Evolutionary conservation across 1,140 invertebrate genomes (phyloP), one percentile per base, ranked within the genome.

Genomic region (Drosophila mojavensis): DNA sequence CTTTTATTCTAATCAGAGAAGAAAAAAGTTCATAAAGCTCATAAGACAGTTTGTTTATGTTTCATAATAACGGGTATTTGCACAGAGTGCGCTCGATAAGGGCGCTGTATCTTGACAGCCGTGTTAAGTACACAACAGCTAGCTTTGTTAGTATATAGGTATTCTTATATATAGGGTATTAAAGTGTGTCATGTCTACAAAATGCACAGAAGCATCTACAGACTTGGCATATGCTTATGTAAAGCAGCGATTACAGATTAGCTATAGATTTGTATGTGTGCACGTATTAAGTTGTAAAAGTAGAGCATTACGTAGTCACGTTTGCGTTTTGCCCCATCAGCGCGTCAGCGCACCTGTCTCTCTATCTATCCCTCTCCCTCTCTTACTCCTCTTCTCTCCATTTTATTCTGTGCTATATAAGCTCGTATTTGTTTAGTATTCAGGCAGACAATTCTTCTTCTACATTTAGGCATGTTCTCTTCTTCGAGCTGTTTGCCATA

Each of bases 11-110:
- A 74, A 69, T 74, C 71, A 62, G 17, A 58, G 53, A 47, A 13
- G 10, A 3, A 39, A 39, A 39, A 39, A 43, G 39, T 26, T 67
- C 62, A 74, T 76, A 72, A 83, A 72, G 81, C 62, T 78, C 61
- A 58, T 68, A 72, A 78, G 71, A 68, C 64, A 51, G 24, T 54
- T 78, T 86, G 75, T 86, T 81, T 85, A 86, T 85, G 60, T 85
- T 78, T 81, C 66, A 77, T 79, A 78, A 82, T 81, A 71, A 78
- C 66, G 63, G 74, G 53, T 85, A 78, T 81, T 84, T 85, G 66
- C 48, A 54, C 53, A 56, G 43, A 39, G 17, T 58, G 50, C 20
- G 26, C 63, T 50, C 68, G 81, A 84, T 84, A 84, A 84, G 81
- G 53, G 69, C 43, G 62, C 45, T 68, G 56, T 83, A 76, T 85